phyloP scores from a whole-genome alignment of 1,140 invertebrate species.

The Procambarus clarkii region DNA sequence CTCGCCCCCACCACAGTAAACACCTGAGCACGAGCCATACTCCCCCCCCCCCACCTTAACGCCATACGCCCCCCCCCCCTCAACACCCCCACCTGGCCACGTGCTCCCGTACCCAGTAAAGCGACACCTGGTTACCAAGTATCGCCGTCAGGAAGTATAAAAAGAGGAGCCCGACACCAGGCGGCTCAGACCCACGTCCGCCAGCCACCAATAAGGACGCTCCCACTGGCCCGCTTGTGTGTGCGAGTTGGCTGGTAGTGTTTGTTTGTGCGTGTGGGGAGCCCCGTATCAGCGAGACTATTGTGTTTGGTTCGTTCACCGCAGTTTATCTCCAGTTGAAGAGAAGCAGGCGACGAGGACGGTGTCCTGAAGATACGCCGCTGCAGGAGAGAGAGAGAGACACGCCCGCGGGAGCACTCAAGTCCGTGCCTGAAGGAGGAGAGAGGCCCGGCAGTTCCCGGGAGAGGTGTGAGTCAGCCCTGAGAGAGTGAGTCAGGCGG shows the following conservation, averaged over 20 bases:
- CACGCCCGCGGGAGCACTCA: neutral
- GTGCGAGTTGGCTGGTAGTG: neutral
- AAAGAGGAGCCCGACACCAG: neutral
- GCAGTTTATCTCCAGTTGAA: neutral
- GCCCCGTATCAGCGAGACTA: constrained; percentile 8
- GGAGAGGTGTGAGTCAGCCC: neutral
- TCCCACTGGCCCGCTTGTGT: neutral
- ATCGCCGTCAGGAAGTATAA: neutral
- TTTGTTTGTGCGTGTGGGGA: constrained; percentile 27
- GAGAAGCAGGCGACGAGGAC: neutral
- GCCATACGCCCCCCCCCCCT: neutral
- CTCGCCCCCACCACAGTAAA: too few relatives aligned
- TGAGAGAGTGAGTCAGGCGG: neutral
- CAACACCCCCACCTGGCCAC: neutral
- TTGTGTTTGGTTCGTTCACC: constrained; percentile 3
- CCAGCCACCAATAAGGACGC: neutral
- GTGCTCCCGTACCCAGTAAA: neutral
- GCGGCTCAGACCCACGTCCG: constrained; percentile 5
- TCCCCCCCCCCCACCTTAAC: neutral
- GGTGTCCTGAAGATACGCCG: neutral
- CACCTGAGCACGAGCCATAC: too few relatives aligned
- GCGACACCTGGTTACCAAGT: constrained; percentile 37
- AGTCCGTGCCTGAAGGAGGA: neutral
- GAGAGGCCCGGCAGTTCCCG: neutral
- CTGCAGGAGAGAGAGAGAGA: neutral